A percentile compares a stretch with the other conserved stretches of the same genome.
These are phyloP conservation scores for Eciton burchellii DNA, from an alignment of 1,140 invertebrate genomes.

Conservation along the genomic window DNA sequence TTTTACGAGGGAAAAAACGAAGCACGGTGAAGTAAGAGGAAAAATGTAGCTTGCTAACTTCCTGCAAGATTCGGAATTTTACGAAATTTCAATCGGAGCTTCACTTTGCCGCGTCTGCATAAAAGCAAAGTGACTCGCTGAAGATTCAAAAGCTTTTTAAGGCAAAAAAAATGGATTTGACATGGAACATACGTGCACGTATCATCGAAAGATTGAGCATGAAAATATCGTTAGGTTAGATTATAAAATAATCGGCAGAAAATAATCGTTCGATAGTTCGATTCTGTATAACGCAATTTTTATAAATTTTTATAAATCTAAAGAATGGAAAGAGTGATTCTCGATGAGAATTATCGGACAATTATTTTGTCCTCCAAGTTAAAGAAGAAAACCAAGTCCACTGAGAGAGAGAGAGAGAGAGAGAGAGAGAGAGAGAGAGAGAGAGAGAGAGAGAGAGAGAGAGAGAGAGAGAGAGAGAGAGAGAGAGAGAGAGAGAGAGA, in stretches of 20 bases:
- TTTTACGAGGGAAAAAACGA: slow-evolving; percentile 68
- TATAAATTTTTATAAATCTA: no score
- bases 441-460: slow-evolving; percentile 43
- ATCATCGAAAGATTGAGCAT: background rate
- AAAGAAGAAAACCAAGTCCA: background rate
- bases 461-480: background rate
- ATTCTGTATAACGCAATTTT: slow-evolving; percentile 8
- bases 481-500: slow-evolving; percentile 44
- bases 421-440: background rate
- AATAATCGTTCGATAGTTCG: background rate
- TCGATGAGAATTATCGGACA: no score
- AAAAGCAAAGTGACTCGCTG: slow-evolving; percentile 57
- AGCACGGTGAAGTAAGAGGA: background rate
- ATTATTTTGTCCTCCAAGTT: no score
- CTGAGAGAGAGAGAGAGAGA: background rate
- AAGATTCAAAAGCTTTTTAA: slow-evolving; percentile 26
- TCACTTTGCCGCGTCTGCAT: background rate
- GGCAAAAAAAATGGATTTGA: background rate
- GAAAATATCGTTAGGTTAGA: slow-evolving; percentile 3
- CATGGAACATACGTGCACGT: background rate
- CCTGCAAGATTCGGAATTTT: slow-evolving; percentile 57
- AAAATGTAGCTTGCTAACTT: background rate
- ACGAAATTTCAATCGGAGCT: slow-evolving; percentile 57
- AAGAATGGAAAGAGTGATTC: background rate
- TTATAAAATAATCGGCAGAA: slow-evolving; percentile 5